phyloP scores from a whole-genome alignment of 2,888 invertebrate genomes.

The Cantharis flavilabris region DNA sequence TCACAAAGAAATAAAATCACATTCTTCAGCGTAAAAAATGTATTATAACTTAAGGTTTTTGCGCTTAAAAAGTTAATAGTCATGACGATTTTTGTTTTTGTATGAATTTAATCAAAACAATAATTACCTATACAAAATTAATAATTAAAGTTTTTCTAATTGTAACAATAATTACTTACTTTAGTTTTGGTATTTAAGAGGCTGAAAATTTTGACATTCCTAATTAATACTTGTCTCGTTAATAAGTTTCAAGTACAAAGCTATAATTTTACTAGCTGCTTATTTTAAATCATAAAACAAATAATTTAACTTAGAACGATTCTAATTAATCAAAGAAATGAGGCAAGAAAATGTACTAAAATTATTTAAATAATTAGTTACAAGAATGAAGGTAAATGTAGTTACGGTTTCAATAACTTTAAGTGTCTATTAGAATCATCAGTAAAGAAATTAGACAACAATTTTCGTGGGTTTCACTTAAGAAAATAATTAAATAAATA shows the following conservation, averaged over 20 bases:
- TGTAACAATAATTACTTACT: neutral
- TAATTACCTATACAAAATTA: neutral
- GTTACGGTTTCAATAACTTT: neutral
- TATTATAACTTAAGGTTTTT: neutral
- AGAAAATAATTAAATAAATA: neutral
- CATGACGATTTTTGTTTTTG: neutral
- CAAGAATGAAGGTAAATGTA: neutral
- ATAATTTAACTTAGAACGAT: neutral
- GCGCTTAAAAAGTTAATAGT: neutral
- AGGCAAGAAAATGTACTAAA: neutral
- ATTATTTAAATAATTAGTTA: neutral
- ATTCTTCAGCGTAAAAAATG: neutral
- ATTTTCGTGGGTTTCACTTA: neutral
- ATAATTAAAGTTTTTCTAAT: neutral
- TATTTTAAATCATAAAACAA: neutral
- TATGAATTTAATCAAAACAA: neutral
- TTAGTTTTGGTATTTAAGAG: neutral
- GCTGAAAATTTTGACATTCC: neutral
- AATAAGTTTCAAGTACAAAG: neutral
- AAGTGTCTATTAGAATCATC: neutral
- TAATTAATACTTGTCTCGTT: constrained; percentile 1
- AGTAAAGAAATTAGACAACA: neutral
- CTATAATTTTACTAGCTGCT: neutral
- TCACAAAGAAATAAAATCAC: neutral
- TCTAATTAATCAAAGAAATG: neutral